Evolutionary conservation across 2,113 vertebrate species (phyloP), one percentile per base, ranked within the genome.

Genomic region (Balaeniceps rex): DNA sequence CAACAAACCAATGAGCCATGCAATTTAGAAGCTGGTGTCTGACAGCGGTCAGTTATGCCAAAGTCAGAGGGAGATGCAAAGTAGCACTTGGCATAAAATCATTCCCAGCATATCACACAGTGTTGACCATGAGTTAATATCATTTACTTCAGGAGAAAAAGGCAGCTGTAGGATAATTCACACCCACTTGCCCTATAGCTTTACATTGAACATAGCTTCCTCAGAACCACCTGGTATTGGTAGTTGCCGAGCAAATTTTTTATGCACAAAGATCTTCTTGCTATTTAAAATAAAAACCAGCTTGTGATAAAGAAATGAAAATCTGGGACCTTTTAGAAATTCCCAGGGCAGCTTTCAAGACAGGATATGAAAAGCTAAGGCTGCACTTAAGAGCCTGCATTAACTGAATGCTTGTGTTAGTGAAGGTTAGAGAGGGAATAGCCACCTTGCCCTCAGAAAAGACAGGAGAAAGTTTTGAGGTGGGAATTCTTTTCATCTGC

Each of bases 321-420:
- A 86, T 63, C 82, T 74, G 75, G 28, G 75, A 92, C 63, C 42
- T 76, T 93, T 86, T 71, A 89, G 44, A 74, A 57, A 58, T 63
- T 91, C 70, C 75, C 58, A 70, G 85, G 61, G 25, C 63, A 58
- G 28, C 74, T 95, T 79, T 44, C 70, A 87, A 93, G 84, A 83
- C 76, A 88, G 64, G 55, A 70, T 93, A 58, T 81, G 60, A 90
- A 93, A 94, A 95, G 19, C 15, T 34, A 81, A 60, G 64, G 46
- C 66, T 86, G 68, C 15, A 18, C 16, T 44, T 80, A 86, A 86
- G 77, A 80, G 23, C 5, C 60, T 77, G 18, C 31, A n/a, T 70
- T 77, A 83, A 64, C 22, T 2, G 22, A 61, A 55, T 33, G 42
- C 25, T 83, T 90, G 31, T 65, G 47, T 70, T 84, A 81, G 31